A percentile compares a stretch with the other conserved stretches of the same genome.
Conservation (phyloP, 2,888 invertebrate species). For the Drosophila kanekoi region DNA sequence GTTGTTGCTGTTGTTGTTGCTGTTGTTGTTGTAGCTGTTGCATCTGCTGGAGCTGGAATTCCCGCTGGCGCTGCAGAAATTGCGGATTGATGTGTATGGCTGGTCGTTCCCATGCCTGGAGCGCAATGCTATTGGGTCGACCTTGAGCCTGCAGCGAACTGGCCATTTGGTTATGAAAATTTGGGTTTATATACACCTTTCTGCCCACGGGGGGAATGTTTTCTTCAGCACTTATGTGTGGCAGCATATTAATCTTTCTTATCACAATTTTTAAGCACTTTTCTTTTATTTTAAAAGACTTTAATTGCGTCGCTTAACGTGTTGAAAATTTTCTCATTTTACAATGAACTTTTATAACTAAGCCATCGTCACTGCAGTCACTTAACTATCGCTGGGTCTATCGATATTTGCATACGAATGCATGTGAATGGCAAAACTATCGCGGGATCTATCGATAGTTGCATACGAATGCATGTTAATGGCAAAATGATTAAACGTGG, state of each 20-base stretch:
- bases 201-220: slow-evolving; percentile 84
- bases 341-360: slow-evolving; percentile 27
- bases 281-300: background rate
- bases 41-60: slow-evolving; percentile 23
- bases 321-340: slow-evolving; percentile 12
- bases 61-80: slow-evolving; percentile 79
- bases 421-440: slow-evolving; percentile 36
- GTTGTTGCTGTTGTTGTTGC: slow-evolving; percentile 27
- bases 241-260: slow-evolving; percentile 52
- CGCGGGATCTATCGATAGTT: slow-evolving; percentile 8
- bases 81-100: slow-evolving; percentile 84
- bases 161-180: slow-evolving; percentile 66
- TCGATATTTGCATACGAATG: slow-evolving; percentile 4
- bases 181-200: slow-evolving; percentile 84
- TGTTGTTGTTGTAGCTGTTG: slow-evolving; percentile 25
- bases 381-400: slow-evolving; percentile 3
- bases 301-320: background rate
- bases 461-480: slow-evolving; percentile 22
- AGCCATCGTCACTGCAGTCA: slow-evolving; percentile 12
- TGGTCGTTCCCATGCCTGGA: slow-evolving; percentile 43
- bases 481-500: slow-evolving; percentile 27
- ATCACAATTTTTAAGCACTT: slow-evolving; percentile 25
- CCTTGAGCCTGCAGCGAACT: slow-evolving; percentile 57
- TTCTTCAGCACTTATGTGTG: slow-evolving; percentile 58
- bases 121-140: slow-evolving; percentile 25